Evolutionary conservation across 1,140 invertebrate genomes (phyloP), one percentile per base, ranked within the genome.

Genomic region (Halictus rubicundus): DNA sequence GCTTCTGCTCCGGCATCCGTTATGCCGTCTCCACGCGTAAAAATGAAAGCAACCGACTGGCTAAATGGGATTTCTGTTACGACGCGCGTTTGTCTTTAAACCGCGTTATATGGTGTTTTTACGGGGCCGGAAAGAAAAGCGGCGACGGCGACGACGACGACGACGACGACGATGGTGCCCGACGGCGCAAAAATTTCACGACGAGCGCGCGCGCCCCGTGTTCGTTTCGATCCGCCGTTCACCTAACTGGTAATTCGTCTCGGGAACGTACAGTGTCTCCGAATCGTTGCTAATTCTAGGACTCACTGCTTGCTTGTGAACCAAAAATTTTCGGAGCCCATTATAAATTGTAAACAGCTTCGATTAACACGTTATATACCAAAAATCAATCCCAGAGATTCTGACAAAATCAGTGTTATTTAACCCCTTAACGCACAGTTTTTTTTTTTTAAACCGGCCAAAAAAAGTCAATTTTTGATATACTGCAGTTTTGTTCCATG

Each of bases 1-100:
- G 49, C 49, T 49, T 54, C 46, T 68, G 16, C 23, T 54, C 39
- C 37, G 76, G 80, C 68, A 75, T 80, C 79, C 86, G 83, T 87
- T 87, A 87, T 80, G 77, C 76, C 85, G 82, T 85, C 79, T 85
- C 82, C 63, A 65, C 76, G 73, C 73, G 66, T 83, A 70, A 64
- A 39, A 63, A 76, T 66, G 72, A 75, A 75, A 57, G 72, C 72
- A 75, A 66, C 61, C 49, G 32, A 57, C 72, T 75, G 72, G 61
- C 65, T 75, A 75, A 75, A 75, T 75, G 63, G 46, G 63, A 75
- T 75, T 46, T 75, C 63, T 54, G 63, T 75, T 75, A 75, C 72
- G 72, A 75, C 42, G 72, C 72, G 61, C 72, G 72, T 75, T 75
- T 75, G 63, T 75, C 72, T 66, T 75, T 75, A 75, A 75, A 66